Percentiles rank a stretch among this genome's conserved stretches.
Evolutionary conservation across 2,888 invertebrate genomes (phyloP).

Genomic region (Yponomeuta sedellus): DNA sequence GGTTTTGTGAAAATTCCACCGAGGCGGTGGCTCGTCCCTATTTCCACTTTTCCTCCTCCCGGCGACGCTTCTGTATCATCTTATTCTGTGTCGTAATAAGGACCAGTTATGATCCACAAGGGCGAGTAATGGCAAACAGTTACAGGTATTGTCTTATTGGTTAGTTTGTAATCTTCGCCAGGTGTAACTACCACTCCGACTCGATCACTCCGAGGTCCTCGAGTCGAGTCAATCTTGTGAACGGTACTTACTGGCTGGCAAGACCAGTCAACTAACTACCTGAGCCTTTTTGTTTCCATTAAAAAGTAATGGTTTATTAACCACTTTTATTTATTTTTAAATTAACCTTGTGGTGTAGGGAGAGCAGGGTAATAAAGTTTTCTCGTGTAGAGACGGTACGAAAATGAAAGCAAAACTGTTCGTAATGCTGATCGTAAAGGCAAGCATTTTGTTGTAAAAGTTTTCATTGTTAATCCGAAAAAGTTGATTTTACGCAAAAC

Average conservation of each 20-base stretch:
- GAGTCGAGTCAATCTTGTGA: slow-evolving; percentile 27
- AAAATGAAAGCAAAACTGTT: neutral
- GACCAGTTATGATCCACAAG: slow-evolving; percentile 20
- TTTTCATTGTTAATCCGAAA: neutral
- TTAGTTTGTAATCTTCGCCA: slow-evolving; percentile 41
- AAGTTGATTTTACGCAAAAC: neutral
- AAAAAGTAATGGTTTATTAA: slow-evolving; percentile 12
- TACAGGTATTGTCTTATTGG: slow-evolving; percentile 41
- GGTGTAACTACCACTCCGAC: slow-evolving; percentile 29
- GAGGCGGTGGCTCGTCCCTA: neutral
- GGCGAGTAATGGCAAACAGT: slow-evolving; percentile 34
- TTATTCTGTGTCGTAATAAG: neutral
- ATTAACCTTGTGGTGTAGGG: slow-evolving; percentile 8
- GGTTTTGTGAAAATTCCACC: too few species aligned
- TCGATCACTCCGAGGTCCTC: slow-evolving; percentile 11
- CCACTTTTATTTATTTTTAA: slow-evolving; percentile 24
- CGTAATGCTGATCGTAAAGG: neutral
- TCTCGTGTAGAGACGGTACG: neutral
- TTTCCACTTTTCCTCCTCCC: neutral
- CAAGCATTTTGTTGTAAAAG: neutral
- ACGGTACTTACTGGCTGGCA: slow-evolving; percentile 31
- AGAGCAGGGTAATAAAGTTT: neutral
- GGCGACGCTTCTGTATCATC: neutral
- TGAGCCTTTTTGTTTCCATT: slow-evolving; percentile 5
- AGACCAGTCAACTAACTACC: neutral